Base-by-base conservation (phyloP, 2,113 vertebrate species). In the Panthera tigris region DNA sequence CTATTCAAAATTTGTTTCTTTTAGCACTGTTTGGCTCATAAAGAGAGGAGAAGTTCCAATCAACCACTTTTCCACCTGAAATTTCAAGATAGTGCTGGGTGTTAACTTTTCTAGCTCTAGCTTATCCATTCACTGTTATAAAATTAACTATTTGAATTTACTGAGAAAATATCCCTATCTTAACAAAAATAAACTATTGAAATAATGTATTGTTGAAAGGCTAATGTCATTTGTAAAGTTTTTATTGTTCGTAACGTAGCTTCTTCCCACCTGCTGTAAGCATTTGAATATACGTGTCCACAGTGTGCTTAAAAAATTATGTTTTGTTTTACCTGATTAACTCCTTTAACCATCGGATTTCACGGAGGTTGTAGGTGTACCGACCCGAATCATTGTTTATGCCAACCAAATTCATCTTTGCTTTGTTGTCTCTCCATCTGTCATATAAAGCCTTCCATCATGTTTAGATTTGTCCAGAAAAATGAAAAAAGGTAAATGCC, bases 171-270 rank as follows among this genome's bases (percentile, higher is more conserved):
- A 55, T 86, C 97, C 33, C 73, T 96, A 41, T 97, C 69, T 74
- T 92, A 98, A 98, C 36, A 90, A 96, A 93, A 98, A 95, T 97
- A 98, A 98, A 98, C 65, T 96, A 31, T 27, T 97, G 48, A 98
- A 98, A 50, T 82, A 95, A 89, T 80, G 86, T 19, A 10, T 33
- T 95, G 55, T 96, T 85, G 69, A 86, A 88, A 91, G 90, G 0
- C 69, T 10, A 61, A 91, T 97, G 97, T 90, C 69, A 73, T 97
- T 95, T 94, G 69, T 21, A 39, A 84, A 65, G 71, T 83, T 78
- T 73, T 93, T 92, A 82, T 39, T 91, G 1, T 88, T 87, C 23
- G 4, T 57, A 91, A 14, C 21, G 7, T 87, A 89, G 63, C 36
- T 80, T 82, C 36, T 80, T 82, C n/a, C 13, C 8, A 23, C 95